Percentiles rank a stretch among this genome's conserved stretches.
Evolutionary conservation across 2,888 invertebrate species (phyloP).

Genomic region (Oxystoma pomonae): DNA sequence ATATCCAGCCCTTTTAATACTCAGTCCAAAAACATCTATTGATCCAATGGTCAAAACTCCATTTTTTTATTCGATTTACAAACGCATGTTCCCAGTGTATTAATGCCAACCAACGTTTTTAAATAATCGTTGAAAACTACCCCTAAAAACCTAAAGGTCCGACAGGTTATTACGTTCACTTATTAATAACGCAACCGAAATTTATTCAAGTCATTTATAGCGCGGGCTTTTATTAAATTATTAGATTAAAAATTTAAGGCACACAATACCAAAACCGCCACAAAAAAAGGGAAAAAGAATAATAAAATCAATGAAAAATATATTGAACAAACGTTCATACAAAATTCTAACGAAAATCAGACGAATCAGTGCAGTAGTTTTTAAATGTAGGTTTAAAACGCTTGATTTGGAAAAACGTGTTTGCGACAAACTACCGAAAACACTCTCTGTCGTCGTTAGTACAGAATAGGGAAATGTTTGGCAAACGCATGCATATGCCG

Average conservation of each 20-base stretch:
- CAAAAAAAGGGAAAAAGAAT: neutral
- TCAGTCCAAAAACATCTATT: too few relatives aligned
- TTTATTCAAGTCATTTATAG: conserved; percentile 15
- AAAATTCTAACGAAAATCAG: too few relatives aligned
- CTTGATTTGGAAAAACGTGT: too few relatives aligned
- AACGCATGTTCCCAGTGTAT: neutral
- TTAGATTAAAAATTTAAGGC: conserved; percentile 16
- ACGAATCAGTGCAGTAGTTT: too few relatives aligned
- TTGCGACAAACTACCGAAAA: too few relatives aligned
- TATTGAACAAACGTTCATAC: too few relatives aligned
- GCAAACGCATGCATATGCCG: too few relatives aligned
- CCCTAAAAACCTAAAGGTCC: neutral
- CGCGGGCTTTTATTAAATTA: conserved; percentile 14
- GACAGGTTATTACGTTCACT: conserved; percentile 4
- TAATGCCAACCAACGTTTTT: neutral
- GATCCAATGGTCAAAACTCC: neutral
- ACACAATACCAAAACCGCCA: neutral
- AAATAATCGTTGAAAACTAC: neutral
- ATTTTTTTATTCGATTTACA: neutral
- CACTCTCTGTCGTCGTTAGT: too few relatives aligned
- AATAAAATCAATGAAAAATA: too few relatives aligned
- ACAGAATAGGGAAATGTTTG: too few relatives aligned
- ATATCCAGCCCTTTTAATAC: too few relatives aligned
- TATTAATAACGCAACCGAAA: conserved; percentile 17
- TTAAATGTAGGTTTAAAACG: too few relatives aligned